Percentiles rank a stretch among this genome's conserved stretches.
phyloP scores from a whole-genome alignment of 2,797 vertebrate species.

The Hydrophis major region DNA sequence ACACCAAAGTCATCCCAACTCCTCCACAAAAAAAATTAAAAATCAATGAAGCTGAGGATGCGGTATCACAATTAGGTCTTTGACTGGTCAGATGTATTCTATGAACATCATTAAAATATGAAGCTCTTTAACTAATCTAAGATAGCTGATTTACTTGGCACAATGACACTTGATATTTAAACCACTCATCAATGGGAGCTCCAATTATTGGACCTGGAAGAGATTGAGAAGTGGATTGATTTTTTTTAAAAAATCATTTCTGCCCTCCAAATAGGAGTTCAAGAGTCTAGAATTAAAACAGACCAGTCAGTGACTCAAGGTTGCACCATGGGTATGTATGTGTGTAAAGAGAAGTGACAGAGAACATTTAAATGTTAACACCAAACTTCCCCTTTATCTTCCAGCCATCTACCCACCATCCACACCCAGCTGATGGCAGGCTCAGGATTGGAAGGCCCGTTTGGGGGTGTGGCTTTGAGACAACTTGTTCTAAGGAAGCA shows the following conservation, averaged over 20 bases:
- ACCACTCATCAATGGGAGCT: too few relatives aligned
- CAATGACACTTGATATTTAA: not conserved
- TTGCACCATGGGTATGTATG: not conserved
- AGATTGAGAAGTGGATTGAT: not conserved
- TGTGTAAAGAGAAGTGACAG: not conserved
- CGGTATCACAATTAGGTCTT: not conserved
- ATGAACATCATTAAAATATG: not conserved
- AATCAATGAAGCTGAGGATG: not conserved
- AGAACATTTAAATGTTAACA: not conserved
- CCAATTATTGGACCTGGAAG: not conserved
- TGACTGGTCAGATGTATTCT: not conserved
- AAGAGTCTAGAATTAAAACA: not conserved
- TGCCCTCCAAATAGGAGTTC: not conserved
- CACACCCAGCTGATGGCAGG: not conserved
- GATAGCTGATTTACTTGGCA: not conserved
- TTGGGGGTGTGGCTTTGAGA: not conserved
- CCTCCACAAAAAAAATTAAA: not conserved
- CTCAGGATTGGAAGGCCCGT: not conserved
- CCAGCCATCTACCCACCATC: not conserved
- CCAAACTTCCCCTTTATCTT: not conserved
- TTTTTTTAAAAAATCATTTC: too few relatives aligned
- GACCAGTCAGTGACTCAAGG: not conserved
- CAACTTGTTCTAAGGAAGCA: not conserved
- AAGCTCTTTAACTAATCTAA: not conserved
- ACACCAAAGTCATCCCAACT: not conserved